Percentiles rank a stretch among this genome's conserved stretches.
These are phyloP conservation scores for Colius striatus DNA, from an alignment of 2,113 vertebrate genomes.

Conservation along the genomic window DNA sequence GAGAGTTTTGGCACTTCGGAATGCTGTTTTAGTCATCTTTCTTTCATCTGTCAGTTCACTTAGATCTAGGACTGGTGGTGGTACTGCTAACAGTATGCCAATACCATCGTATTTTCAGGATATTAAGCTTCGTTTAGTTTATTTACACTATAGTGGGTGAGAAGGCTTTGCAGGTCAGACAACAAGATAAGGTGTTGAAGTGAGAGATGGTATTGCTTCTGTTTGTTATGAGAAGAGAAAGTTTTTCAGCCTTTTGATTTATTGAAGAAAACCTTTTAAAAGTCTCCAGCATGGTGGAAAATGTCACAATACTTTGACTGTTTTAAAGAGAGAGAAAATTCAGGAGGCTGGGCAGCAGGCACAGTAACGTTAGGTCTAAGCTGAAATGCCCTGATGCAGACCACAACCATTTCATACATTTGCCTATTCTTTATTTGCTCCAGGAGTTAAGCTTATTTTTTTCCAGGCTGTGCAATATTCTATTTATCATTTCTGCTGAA, in stretches of 20 bases:
- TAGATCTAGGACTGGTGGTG: background rate
- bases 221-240: background rate
- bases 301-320: background rate
- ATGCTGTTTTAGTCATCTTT: background rate
- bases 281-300: background rate
- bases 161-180: background rate
- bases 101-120: background rate
- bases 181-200: background rate
- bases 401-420: background rate
- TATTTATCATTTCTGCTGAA: slow-evolving; percentile 75
- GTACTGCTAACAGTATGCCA: background rate
- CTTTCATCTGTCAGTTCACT: background rate
- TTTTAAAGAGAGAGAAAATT: background rate
- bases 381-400: background rate
- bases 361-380: background rate
- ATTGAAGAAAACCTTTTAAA: background rate
- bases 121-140: background rate
- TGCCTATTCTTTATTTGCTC: background rate
- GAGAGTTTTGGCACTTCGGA: background rate
- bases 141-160: fast-evolving
- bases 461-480: background rate
- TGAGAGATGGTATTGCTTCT: background rate
- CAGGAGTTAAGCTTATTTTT: background rate
- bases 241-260: background rate
- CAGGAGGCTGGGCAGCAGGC: background rate